phyloP scores from a whole-genome alignment of 1,140 invertebrate species.

The Drosophila miranda region DNA sequence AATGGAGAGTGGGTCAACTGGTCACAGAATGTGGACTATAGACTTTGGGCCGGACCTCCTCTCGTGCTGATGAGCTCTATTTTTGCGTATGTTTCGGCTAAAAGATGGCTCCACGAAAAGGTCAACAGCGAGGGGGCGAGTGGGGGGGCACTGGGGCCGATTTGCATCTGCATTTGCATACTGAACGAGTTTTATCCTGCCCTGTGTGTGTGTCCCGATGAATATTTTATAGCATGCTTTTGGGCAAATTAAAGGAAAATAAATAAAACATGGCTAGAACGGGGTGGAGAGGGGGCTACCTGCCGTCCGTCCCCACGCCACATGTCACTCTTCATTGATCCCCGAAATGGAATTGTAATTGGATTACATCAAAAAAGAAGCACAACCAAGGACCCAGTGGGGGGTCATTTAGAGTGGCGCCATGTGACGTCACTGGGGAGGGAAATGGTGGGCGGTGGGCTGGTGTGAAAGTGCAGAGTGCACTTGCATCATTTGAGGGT shows the following conservation, averaged over 20 bases:
- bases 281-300: background rate
- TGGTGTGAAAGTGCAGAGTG: slow-evolving; percentile 38
- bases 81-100: slow-evolving; percentile 24
- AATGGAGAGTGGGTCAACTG: slow-evolving; percentile 21
- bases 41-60: background rate
- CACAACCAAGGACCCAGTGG: background rate
- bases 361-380: slow-evolving; percentile 60
- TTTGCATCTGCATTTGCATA: slow-evolving; percentile 55
- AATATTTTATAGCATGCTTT: slow-evolving; percentile 75
- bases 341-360: slow-evolving; percentile 49
- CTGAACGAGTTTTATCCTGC: slow-evolving; percentile 33
- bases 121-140: slow-evolving; percentile 34
- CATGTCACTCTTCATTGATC: slow-evolving; percentile 1
- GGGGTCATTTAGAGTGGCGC: slow-evolving; percentile 23
- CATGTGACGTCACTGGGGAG: slow-evolving; percentile 45
- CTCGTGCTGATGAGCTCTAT: slow-evolving; percentile 28
- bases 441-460: slow-evolving; percentile 4
- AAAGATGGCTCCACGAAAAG: slow-evolving; percentile 27
- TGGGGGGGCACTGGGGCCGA: background rate
- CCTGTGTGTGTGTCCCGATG: slow-evolving; percentile 30
- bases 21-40: too few species aligned
- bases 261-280: slow-evolving; percentile 55
- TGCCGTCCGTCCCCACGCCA: background rate
- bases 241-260: slow-evolving; percentile 65
- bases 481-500: slow-evolving; percentile 39